Conservation (phyloP, 2,888 invertebrate species). For the Noctua pronuba region DNA sequence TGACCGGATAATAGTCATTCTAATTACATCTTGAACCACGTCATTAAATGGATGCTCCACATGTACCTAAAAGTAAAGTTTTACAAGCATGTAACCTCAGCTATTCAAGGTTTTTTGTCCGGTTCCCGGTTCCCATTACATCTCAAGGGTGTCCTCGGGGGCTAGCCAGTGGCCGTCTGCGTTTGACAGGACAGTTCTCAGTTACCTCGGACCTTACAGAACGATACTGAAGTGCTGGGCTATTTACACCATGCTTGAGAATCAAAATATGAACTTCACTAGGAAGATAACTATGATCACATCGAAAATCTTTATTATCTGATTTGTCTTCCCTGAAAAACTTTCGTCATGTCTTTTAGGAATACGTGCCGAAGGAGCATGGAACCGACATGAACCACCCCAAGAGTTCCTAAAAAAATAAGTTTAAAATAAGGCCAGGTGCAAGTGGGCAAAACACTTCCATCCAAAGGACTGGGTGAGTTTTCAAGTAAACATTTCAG, state of each 20-base stretch:
- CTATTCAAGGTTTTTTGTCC: slow-evolving; percentile 1
- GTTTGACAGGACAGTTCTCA: slow-evolving; percentile 34
- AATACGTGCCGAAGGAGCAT: neutral
- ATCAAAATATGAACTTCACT: neutral
- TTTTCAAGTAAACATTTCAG: neutral
- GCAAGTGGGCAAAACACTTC: neutral
- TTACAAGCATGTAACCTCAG: neutral
- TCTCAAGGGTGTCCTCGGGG: slow-evolving; percentile 32
- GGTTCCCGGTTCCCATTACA: slow-evolving; percentile 20
- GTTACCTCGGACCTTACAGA: neutral
- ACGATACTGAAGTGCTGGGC: neutral
- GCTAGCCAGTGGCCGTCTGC: slow-evolving; percentile 35
- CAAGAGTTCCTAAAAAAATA: neutral
- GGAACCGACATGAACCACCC: neutral
- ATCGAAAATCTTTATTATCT: neutral
- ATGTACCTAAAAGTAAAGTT: neutral
- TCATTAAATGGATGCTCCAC: neutral
- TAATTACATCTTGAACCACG: neutral
- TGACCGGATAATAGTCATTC: neutral
- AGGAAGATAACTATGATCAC: neutral
- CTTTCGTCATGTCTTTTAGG: neutral
- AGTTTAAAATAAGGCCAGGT: too few species aligned
- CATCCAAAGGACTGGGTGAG: neutral
- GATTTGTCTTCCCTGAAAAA: neutral
- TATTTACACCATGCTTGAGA: slow-evolving; percentile 2